Conservation (phyloP, 2,797 vertebrate species). For the Chromobotia macracanthus region DNA sequence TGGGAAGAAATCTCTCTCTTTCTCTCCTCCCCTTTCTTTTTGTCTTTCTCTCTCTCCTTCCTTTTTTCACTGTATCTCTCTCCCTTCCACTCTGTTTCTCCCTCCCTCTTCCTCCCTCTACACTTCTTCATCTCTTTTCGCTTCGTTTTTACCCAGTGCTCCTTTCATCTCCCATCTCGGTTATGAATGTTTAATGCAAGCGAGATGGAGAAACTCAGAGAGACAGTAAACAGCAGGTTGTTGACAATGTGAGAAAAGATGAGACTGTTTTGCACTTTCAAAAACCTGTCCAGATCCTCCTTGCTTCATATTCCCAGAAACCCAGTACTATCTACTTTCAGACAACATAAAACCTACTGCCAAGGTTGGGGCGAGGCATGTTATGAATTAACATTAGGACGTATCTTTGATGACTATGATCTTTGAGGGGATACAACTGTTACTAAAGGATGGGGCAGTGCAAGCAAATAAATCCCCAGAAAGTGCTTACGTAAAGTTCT, state of each 20-base stretch:
- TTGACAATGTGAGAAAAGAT: constrained; percentile 42
- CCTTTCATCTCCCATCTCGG: constrained; percentile 30
- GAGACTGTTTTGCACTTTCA: constrained; percentile 43
- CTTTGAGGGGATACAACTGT: no score
- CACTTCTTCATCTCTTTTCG: neutral
- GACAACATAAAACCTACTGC: neutral
- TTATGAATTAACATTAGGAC: neutral
- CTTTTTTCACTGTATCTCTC: neutral
- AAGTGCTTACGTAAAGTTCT: no score
- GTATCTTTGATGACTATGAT: neutral
- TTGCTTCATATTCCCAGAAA: neutral
- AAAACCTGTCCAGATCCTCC: constrained; percentile 21
- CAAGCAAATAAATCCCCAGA: no score
- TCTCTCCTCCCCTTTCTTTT: neutral
- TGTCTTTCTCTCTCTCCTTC: no score
- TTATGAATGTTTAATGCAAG: constrained; percentile 58
- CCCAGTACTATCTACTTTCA: neutral
- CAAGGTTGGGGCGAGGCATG: neutral
- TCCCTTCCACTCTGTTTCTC: neutral
- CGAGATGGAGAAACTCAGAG: constrained; percentile 42
- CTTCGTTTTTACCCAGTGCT: constrained; percentile 14
- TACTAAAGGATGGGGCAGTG: no score
- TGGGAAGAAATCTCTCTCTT: neutral
- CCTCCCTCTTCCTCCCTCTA: neutral
- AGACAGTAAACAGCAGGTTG: constrained; percentile 43